Evolutionary conservation across 2,797 vertebrate species (phyloP), one percentile per base, ranked within the genome.

Genomic region (Bovichtus variegatus): DNA sequence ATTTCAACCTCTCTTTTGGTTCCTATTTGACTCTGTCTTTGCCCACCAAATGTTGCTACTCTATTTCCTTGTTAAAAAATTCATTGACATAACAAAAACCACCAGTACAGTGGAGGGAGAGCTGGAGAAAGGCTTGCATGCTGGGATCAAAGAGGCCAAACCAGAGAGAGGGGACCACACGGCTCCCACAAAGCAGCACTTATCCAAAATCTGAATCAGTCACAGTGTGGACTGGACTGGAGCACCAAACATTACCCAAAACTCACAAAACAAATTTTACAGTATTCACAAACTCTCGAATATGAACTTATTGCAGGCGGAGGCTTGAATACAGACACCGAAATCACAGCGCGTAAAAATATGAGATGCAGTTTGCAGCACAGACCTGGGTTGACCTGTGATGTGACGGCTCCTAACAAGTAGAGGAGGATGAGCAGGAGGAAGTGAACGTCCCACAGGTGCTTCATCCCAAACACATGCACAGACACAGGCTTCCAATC

Each of bases 301-400:
- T 58, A 23, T 82, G 69, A 82, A 23, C 27, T 78, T 27, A 53
- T 15, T 66, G 44, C 40, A 78, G 16, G 16, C 5, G 3, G 47
- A 51, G 50, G 60, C 16, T 49, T 36, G 16, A 40, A 34, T 31
- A 34, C 31, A 72, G 55, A 65, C 40, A 44, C 27, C 1, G 15
- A 25, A 55, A 41, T 44, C 23, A 16, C 19, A 44, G 43, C n/a
- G 31, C 51, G 61, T 41, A 69, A 0, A 41, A 31, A 40, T 15
- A 8, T 23, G 46, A 21, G 54, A 18, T 59, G 55, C 18, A 40
- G 29, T 65, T 55, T 31, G 21, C 2, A 4, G 25, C 46, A 82
- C 94, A 61, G 83, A 96, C 95, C 93, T 93, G 95, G 95, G 86
- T 95, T 96, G 77, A 96, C 95, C 90, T 96, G 95, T 3, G 94